Evolutionary conservation across 2,797 vertebrate genomes (phyloP).

Genomic region (Clarias platycephalus): DNA sequence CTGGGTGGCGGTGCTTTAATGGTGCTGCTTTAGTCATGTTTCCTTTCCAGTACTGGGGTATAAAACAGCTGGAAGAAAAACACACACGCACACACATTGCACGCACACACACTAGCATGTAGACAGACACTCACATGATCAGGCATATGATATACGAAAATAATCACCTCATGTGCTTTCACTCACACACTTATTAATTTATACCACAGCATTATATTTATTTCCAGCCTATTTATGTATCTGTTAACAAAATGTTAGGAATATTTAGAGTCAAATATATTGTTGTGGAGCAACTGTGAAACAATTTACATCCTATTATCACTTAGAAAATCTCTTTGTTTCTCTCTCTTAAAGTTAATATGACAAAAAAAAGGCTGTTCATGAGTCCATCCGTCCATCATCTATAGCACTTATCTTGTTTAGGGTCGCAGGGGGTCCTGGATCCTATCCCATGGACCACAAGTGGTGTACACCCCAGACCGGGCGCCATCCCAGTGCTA

Average conservation of each 20-base stretch:
- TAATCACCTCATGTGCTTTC: background rate
- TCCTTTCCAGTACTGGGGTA: constrained; percentile 31
- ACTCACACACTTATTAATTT: background rate
- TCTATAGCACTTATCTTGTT: no score
- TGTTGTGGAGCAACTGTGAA: background rate
- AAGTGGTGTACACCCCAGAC: no score
- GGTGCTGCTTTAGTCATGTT: constrained; percentile 30
- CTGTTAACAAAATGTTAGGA: background rate
- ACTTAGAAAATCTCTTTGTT: background rate
- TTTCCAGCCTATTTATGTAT: background rate
- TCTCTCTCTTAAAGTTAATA: background rate
- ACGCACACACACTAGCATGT: constrained; percentile 25
- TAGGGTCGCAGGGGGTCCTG: no score
- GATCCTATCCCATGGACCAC: no score
- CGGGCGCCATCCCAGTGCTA: no score
- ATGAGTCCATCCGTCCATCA: background rate
- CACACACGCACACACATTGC: constrained; percentile 25
- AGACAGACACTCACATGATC: constrained; percentile 26
- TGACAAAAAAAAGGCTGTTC: background rate
- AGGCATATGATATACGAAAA: background rate
- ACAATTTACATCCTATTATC: background rate
- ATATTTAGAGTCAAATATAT: background rate
- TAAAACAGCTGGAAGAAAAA: constrained; percentile 37
- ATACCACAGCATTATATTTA: background rate
- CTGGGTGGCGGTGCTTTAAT: constrained; percentile 39